phyloP scores from a whole-genome alignment of 2,888 invertebrate genomes.

The Augiades crinisus region DNA sequence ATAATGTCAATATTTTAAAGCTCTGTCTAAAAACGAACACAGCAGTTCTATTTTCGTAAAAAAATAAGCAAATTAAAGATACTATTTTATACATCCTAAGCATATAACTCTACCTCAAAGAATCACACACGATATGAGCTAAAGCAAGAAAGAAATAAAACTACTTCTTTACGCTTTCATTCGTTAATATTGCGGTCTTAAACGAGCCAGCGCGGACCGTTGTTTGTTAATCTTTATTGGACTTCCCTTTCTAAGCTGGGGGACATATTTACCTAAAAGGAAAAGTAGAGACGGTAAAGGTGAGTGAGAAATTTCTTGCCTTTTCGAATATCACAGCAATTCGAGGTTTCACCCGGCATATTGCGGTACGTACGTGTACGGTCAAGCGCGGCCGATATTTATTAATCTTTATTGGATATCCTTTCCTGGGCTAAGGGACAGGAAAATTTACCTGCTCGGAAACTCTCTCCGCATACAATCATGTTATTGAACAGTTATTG shows the following conservation, averaged over 20 bases:
- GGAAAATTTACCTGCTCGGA: slow-evolving; percentile 29
- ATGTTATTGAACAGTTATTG: slow-evolving; percentile 66
- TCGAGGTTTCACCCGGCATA: slow-evolving; percentile 26
- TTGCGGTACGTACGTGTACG: slow-evolving; percentile 52
- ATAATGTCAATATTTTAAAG: too few relatives aligned
- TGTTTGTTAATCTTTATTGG: slow-evolving; percentile 70
- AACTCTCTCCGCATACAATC: slow-evolving; percentile 51
- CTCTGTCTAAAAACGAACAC: too few relatives aligned
- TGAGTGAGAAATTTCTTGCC: neutral
- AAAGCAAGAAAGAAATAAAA: neutral
- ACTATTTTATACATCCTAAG: neutral
- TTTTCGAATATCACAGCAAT: slow-evolving; percentile 14
- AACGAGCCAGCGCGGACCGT: slow-evolving; percentile 52
- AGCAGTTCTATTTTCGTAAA: too few relatives aligned
- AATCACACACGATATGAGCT: too few relatives aligned
- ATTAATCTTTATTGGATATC: slow-evolving; percentile 67
- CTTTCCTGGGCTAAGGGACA: slow-evolving; percentile 41
- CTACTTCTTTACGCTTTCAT: neutral
- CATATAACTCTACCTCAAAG: too few relatives aligned
- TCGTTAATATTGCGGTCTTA: slow-evolving; percentile 43
- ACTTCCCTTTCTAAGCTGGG: slow-evolving; percentile 44
- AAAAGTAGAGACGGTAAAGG: neutral
- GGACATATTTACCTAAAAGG: neutral
- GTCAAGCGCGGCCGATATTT: slow-evolving; percentile 57
- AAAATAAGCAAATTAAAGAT: neutral